A percentile compares a stretch with the other conserved stretches of the same genome.
Conservation (phyloP, 92 coral and sea anemone species). For the Parazoanthus atlanticus region DNA sequence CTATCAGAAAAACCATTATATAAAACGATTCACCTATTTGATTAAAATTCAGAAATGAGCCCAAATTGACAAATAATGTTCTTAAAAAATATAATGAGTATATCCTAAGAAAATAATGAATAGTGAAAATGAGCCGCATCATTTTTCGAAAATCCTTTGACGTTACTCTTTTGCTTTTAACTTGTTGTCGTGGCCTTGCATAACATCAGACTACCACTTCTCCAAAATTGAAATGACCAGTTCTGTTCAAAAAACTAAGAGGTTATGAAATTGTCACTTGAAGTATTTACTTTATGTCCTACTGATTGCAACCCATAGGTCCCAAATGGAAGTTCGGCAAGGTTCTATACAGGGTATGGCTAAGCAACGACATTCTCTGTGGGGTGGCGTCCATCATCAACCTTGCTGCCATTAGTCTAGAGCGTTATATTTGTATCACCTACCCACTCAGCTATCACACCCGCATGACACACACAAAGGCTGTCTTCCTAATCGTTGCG, state of each 20-base stretch:
- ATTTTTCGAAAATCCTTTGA: no score
- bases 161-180: no score
- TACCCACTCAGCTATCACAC: constrained; percentile 88
- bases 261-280: neutral
- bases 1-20: no score
- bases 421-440: constrained; percentile 87
- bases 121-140: no score
- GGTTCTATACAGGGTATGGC: constrained; percentile 70
- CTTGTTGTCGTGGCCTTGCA: no score
- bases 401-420: constrained; percentile 90
- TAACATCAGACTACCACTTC: no score
- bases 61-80: no score
- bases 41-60: no score
- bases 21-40: no score
- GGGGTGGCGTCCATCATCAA: constrained; percentile 90
- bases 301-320: constrained; percentile 2
- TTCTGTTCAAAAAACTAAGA: neutral
- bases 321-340: constrained; percentile 42
- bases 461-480: constrained; percentile 77
- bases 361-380: constrained; percentile 83
- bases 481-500: constrained; percentile 61
- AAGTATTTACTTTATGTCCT: neutral
- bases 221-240: no score
- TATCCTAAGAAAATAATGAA: no score
- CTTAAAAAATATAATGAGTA: no score